Evolutionary conservation across 2,113 vertebrate genomes (phyloP).

Genomic region (Neotoma lepida): DNA sequence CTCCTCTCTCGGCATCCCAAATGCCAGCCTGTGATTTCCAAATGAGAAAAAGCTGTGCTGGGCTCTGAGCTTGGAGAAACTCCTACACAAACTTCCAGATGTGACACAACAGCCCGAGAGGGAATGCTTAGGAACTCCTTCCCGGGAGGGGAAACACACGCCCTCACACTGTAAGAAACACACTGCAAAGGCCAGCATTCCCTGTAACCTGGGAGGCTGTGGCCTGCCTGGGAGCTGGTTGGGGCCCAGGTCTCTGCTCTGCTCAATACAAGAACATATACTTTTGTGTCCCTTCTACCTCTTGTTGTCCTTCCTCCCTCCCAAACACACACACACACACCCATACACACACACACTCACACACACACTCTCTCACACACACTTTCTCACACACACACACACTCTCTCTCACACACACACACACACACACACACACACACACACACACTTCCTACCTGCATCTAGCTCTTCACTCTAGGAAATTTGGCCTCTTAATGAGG

Average conservation of each 20-base stretch:
- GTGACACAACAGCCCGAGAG: constrained; percentile 90
- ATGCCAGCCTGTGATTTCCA: constrained; percentile 91
- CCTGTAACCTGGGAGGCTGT: neutral
- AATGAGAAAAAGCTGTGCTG: constrained; percentile 95
- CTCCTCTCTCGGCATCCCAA: constrained; percentile 83
- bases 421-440: constrained; percentile 48
- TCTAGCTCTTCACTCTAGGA: constrained; percentile 70
- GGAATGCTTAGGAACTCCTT: constrained; percentile 85
- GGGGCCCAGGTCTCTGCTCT: neutral
- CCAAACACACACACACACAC: constrained; percentile 31
- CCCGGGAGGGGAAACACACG: constrained; percentile 57
- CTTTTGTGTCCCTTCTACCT: neutral
- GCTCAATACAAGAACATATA: neutral
- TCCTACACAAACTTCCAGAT: constrained; percentile 95
- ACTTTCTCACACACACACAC: constrained; percentile 36
- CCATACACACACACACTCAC: constrained; percentile 43
- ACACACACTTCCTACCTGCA: constrained; percentile 56
- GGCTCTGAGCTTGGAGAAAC: constrained; percentile 90
- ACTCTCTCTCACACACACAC: constrained; percentile 49
- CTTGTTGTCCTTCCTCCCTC: neutral
- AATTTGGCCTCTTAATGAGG: constrained; percentile 50
- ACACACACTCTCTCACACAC: constrained; percentile 47
- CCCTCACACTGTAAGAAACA: constrained; percentile 72
- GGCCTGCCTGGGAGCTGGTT: neutral
- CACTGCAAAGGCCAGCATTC: constrained; percentile 6